Conservation (phyloP, 2,797 vertebrate species). For the Myotis vivesi region DNA sequence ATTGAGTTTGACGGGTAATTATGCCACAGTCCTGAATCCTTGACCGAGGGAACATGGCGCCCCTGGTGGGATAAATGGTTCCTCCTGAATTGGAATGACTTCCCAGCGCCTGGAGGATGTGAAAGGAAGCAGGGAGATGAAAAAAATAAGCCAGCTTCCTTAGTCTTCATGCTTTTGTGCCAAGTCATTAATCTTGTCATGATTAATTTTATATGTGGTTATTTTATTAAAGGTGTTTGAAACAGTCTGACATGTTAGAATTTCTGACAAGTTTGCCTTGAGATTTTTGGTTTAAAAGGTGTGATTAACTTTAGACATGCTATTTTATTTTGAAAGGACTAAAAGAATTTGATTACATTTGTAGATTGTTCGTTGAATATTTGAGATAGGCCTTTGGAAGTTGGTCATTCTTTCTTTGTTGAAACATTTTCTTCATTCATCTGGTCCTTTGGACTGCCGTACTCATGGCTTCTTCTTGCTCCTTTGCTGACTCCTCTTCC, state of each 20-base stretch:
- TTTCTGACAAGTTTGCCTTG: not conserved
- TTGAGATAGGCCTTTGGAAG: not conserved
- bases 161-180: not conserved
- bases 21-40: not conserved
- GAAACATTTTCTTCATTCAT: not conserved
- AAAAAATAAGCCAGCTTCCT: not conserved
- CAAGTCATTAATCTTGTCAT: not conserved
- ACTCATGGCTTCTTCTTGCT: not conserved
- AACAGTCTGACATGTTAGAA: not conserved
- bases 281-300: constrained; percentile 23
- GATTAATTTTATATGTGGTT: not conserved
- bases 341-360: not conserved
- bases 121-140: not conserved
- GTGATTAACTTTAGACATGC: not conserved
- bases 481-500: not conserved
- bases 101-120: not conserved
- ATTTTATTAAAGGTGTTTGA: not conserved
- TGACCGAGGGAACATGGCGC: not conserved
- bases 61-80: not conserved
- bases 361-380: not conserved
- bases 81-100: not conserved
- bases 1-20: not conserved
- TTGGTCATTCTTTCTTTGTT: not conserved
- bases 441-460: not conserved
- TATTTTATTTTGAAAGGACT: constrained; percentile 46